Percentiles rank a stretch among this genome's conserved stretches.
Conservation (phyloP, 2,113 vertebrate species). For the Chlamydotis undulata region DNA sequence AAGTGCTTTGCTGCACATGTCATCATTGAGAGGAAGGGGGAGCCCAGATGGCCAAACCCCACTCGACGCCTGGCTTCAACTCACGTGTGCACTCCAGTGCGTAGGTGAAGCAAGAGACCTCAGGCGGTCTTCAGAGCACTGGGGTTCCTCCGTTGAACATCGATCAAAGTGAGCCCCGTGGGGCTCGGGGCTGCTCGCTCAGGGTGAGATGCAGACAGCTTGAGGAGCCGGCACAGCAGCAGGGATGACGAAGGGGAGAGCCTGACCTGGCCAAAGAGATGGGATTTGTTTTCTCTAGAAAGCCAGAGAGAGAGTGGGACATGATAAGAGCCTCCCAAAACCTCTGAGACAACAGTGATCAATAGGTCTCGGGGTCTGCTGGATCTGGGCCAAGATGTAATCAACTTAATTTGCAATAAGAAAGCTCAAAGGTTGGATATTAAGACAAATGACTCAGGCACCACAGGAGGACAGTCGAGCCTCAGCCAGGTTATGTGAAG, state of each 20-base stretch:
- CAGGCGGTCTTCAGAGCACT: accelerated
- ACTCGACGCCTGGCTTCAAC: not conserved
- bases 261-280: not conserved
- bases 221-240: not conserved
- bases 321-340: conserved; percentile 1
- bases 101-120: not conserved
- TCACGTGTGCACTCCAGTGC: accelerated
- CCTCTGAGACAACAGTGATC: not conserved
- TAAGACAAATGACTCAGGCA: not conserved
- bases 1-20: not conserved
- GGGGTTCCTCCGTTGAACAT: not conserved
- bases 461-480: not conserved
- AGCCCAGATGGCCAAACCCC: not conserved
- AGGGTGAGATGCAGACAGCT: accelerated
- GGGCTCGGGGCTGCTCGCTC: not conserved
- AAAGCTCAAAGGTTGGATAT: conserved; percentile 2
- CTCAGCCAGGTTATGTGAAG: not conserved
- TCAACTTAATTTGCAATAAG: not conserved
- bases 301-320: not conserved
- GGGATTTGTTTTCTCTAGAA: conserved; percentile 25
- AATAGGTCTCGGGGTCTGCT: not conserved
- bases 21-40: not conserved
- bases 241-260: not conserved
- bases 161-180: not conserved
- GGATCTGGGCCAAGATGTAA: not conserved